phyloP scores from a whole-genome alignment of 2,797 vertebrate species.

The Gouania willdenowi region DNA sequence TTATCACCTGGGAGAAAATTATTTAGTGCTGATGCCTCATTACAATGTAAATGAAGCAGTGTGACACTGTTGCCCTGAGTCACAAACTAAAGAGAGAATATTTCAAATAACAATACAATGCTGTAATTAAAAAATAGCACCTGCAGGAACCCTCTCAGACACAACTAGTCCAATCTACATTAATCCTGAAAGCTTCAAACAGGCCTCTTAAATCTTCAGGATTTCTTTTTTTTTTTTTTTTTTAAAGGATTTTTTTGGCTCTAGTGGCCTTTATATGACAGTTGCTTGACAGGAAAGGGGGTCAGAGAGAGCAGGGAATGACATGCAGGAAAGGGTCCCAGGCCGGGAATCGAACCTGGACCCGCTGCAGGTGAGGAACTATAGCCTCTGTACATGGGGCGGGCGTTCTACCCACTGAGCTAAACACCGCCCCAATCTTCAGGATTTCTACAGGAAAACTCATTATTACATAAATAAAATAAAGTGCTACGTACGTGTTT shows the following conservation, averaged over 20 bases:
- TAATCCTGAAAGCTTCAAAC: too few species aligned
- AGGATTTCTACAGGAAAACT: too few species aligned
- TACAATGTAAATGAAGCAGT: neutral
- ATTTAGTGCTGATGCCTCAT: neutral
- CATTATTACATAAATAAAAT: neutral
- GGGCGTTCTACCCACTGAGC: conserved; percentile 5
- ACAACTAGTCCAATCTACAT: neutral
- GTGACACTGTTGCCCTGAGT: neutral
- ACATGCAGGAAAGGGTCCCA: too few species aligned
- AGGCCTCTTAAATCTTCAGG: too few species aligned
- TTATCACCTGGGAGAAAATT: neutral
- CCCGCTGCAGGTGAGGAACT: too few species aligned
- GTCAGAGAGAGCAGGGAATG: too few species aligned
- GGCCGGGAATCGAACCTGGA: neutral
- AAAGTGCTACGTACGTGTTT: conserved; percentile 83
- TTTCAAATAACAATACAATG: neutral
- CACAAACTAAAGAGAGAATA: neutral
- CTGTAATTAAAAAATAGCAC: conserved; percentile 5
- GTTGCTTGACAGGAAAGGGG: too few species aligned
- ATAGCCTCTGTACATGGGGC: too few species aligned
- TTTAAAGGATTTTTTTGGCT: too few species aligned
- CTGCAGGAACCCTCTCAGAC: neutral
- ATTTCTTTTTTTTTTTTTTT: too few species aligned
- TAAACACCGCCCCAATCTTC: neutral
- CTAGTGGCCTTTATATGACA: too few species aligned